phyloP scores from a whole-genome alignment of 2,797 vertebrate species.

The Xenopus petersii region DNA sequence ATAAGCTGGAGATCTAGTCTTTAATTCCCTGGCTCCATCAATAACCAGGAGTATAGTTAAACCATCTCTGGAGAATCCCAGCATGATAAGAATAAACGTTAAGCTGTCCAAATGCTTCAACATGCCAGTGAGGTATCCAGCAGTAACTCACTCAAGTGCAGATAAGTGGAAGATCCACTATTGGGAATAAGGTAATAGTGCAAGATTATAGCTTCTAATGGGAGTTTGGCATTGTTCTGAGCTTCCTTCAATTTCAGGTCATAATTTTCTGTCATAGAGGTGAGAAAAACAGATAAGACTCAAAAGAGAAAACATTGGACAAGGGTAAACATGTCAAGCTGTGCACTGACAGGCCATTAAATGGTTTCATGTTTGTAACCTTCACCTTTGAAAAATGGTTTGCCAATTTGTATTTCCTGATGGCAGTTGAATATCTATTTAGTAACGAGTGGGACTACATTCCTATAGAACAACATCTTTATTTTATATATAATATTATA shows the following conservation, averaged over 20 bases:
- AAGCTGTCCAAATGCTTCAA: slow-evolving; percentile 33
- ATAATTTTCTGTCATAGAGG: slow-evolving; percentile 35
- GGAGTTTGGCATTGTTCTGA: slow-evolving; percentile 15
- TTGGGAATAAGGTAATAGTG: slow-evolving; percentile 40
- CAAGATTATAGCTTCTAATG: slow-evolving; percentile 37
- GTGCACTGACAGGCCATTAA: slow-evolving; percentile 3
- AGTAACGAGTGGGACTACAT: too few relatives aligned
- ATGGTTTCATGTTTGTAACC: slow-evolving; percentile 22
- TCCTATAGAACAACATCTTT: too few relatives aligned
- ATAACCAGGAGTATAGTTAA: slow-evolving; percentile 11
- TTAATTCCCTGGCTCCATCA: slow-evolving; percentile 26
- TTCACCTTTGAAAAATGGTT: neutral
- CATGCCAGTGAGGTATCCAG: slow-evolving; percentile 28
- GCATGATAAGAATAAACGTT: slow-evolving; percentile 28
- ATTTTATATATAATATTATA: too few relatives aligned
- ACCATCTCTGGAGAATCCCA: slow-evolving; percentile 20
- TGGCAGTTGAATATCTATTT: too few relatives aligned
- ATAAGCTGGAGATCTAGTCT: slow-evolving; percentile 25
- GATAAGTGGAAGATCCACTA: slow-evolving; percentile 36
- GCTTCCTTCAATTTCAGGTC: slow-evolving; percentile 30
- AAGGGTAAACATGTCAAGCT: slow-evolving; percentile 35
- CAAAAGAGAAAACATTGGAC: slow-evolving; percentile 17
- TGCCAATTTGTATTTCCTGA: too few relatives aligned
- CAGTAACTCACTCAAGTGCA: slow-evolving; percentile 18
- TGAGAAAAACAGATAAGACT: slow-evolving; percentile 30